These are phyloP conservation scores for Pimpla rufipes DNA, from an alignment of 2,888 invertebrate species.

Conservation along the genomic window DNA sequence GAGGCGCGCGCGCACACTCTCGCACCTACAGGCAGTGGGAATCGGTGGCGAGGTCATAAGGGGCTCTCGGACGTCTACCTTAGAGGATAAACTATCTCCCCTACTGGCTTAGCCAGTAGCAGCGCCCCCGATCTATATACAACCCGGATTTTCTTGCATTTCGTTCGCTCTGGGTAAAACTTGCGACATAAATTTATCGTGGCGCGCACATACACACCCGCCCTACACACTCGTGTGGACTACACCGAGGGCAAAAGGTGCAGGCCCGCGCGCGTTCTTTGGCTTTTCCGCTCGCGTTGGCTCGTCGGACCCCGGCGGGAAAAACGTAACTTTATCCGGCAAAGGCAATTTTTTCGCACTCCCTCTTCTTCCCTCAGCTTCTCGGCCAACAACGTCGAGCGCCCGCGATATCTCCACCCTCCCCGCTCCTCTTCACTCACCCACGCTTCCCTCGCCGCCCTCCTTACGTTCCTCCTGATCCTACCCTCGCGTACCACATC, in stretches of 20 bases:
- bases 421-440: slow-evolving; percentile 12
- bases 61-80: slow-evolving; percentile 37
- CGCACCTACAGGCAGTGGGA: background rate
- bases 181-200: slow-evolving; percentile 77
- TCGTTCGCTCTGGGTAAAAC: slow-evolving; percentile 73
- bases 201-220: slow-evolving; percentile 36
- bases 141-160: slow-evolving; percentile 76
- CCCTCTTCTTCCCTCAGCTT: slow-evolving; percentile 27
- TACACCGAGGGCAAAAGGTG: slow-evolving; percentile 30
- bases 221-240: background rate
- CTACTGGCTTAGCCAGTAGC: slow-evolving; percentile 66
- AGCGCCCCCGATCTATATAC: slow-evolving; percentile 73
- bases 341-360: slow-evolving; percentile 64
- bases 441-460: background rate
- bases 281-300: slow-evolving; percentile 27
- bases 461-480: slow-evolving; percentile 4
- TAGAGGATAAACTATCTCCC: slow-evolving; percentile 73
- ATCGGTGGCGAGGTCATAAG: slow-evolving; percentile 32
- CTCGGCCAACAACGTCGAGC: slow-evolving; percentile 42
- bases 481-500: slow-evolving; percentile 46
- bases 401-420: slow-evolving; percentile 18
- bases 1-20: background rate
- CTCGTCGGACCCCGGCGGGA: slow-evolving; percentile 62
- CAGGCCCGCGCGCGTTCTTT: slow-evolving; percentile 13
- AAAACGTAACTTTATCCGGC: slow-evolving; percentile 75